Conservation (phyloP, 2,797 vertebrate species). For the Tragopan temminckii region DNA sequence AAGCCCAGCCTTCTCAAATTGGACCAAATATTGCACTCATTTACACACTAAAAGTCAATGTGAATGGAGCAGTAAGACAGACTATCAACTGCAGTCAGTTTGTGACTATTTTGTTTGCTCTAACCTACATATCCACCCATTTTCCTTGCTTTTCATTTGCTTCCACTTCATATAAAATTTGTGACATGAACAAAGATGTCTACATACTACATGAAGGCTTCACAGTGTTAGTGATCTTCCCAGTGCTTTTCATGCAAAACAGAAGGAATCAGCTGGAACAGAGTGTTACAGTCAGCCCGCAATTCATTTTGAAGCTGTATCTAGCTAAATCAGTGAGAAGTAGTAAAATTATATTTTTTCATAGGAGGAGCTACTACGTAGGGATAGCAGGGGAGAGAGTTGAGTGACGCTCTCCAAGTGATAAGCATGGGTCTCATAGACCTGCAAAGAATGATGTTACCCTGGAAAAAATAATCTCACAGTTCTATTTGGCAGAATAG, state of each 20-base stretch:
- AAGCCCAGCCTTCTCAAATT: background rate
- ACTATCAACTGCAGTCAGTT: background rate
- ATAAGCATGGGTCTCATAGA: background rate
- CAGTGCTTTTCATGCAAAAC: background rate
- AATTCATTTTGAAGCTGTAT: background rate
- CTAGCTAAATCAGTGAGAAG: background rate
- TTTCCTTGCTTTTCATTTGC: constrained; percentile 20
- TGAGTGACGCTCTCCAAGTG: background rate
- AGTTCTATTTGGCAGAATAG: background rate
- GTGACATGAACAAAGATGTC: background rate
- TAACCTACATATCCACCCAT: background rate
- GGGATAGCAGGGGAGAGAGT: background rate
- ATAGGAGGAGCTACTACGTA: background rate
- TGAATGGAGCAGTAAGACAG: constrained; percentile 19
- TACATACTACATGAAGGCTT: background rate
- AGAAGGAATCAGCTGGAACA: background rate
- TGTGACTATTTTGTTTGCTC: constrained; percentile 37
- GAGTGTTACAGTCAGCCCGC: background rate
- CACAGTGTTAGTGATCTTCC: background rate
- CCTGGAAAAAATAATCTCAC: background rate
- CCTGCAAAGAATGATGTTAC: background rate
- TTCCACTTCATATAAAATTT: background rate
- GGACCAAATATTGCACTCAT: background rate
- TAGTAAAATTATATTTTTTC: background rate
- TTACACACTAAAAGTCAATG: constrained; percentile 36